Base-by-base conservation (phyloP, 2,888 invertebrate species). In the Rhagium mordax region DNA sequence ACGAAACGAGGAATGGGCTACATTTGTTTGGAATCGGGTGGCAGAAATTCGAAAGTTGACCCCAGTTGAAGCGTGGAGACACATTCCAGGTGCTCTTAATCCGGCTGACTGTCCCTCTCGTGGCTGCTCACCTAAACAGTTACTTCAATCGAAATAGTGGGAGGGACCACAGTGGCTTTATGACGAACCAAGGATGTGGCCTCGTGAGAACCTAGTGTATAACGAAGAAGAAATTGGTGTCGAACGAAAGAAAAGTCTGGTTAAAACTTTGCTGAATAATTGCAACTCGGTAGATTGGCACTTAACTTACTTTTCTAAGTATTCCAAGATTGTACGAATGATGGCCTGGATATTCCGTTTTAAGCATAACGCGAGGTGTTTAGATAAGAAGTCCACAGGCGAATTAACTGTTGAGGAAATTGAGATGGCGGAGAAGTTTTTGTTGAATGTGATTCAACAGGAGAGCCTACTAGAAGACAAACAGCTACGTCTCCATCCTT, bases 81-180 rank as follows among this genome's bases (percentile, higher is more conserved):
- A 83, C 75, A 71, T 85, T 5, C 83, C 85, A 3, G 84, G 85
- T 6, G 20, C 20, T 3, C 8, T 75, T 4, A 86, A 85, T 68
- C 83, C 84, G 7, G 85, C 84, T 2, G 84, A 85, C 71, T 66
- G 84, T 7, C 83, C 83, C 3, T 85, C 83, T 1, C 57, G 84
- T 47, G 85, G 84, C 5, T 85, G 85, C 72, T 66, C 69, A 13
- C 74, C 79, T 2, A 61, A 75, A 57, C 67, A 81, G 15, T 74
- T 86, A 3, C 5, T 80, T 7, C 71, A 83, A 27, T 78, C 81
- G 5, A 60, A 69, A 77, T 86, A 85, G 85, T 85, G 83, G 85
- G 76, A 80, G 47, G 8, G 4, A 3, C 47, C 47, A 47, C 3
- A 47, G 10, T 47, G 47, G 47, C 84, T 10, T 84, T 83, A 10